phyloP scores from a whole-genome alignment of 2,113 vertebrate genomes.

The Anseranas semipalmata region DNA sequence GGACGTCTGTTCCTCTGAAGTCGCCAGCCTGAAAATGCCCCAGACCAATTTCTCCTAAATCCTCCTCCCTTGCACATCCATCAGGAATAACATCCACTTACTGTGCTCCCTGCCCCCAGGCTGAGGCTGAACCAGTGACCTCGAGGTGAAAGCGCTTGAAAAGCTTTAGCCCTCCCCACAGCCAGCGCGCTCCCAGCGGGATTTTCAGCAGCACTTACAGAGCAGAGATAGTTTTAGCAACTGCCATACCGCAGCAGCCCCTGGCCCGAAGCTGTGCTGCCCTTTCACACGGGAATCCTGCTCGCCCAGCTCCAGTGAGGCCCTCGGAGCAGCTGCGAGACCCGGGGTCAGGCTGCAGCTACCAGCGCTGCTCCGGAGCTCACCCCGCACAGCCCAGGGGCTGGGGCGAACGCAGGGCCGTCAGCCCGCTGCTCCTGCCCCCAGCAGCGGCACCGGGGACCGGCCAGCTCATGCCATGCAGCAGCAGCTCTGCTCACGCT shows the following conservation, averaged over 20 bases:
- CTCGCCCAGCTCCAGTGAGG: accelerated
- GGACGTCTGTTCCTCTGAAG: background rate
- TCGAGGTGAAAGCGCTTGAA: background rate
- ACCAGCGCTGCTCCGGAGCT: accelerated
- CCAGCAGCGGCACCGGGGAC: accelerated
- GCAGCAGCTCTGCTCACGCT: background rate
- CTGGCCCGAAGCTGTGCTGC: background rate
- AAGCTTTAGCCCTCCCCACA: background rate
- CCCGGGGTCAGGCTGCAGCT: background rate
- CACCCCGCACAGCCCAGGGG: accelerated
- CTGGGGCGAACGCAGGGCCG: accelerated
- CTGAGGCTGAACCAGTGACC: background rate
- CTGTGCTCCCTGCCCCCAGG: background rate
- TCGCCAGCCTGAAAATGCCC: background rate
- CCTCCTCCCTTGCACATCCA: background rate
- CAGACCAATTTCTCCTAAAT: background rate
- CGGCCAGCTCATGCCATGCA: background rate
- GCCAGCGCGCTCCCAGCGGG: background rate
- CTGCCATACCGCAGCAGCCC: background rate
- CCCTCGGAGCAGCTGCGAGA: background rate
- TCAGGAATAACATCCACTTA: background rate
- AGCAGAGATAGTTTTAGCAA: background rate
- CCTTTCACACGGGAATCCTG: background rate
- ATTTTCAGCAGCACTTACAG: background rate
- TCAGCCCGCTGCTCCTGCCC: accelerated